Base-by-base conservation (phyloP, 53 echinoderm and acorn worm genomes). In the Zoroaster sp. region DNA sequence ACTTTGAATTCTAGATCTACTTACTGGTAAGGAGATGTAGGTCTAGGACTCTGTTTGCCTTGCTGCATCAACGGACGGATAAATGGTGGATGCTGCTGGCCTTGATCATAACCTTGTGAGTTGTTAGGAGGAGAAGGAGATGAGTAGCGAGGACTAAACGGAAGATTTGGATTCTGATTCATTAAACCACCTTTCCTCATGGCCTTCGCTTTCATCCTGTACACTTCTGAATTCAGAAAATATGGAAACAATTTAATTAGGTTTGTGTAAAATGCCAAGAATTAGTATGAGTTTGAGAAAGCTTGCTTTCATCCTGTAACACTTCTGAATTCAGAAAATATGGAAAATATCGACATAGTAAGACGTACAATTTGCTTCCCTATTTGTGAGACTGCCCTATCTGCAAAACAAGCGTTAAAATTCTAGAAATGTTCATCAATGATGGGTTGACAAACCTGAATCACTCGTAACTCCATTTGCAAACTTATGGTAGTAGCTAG, bases 401-500 rank as follows among this genome's bases (percentile, higher is more conserved):
- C n/a, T n/a, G n/a, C n/a, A n/a, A n/a, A n/a, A n/a, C n/a, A n/a
- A n/a, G n/a, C n/a, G n/a, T n/a, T n/a, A n/a, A n/a, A n/a, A n/a
- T n/a, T n/a, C n/a, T n/a, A n/a, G n/a, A n/a, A n/a, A n/a, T n/a
- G n/a, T n/a, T n/a, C n/a, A n/a, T n/a, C n/a, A n/a, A n/a, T n/a
- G n/a, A n/a, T n/a, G n/a, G n/a, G n/a, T 59, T 63, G 14, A 39
- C 69, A 12, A 18, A 82, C 82, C 72, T 74, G 59, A 66, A 0
- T 92, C 89, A 14, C 40, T 75, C 21, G 68, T 20, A 32, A 91
- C 73, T 13, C 92, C 92, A 51, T 92, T 83, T 21, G 69, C 8
- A 52, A 73, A 94, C 69, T 96, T 96, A 83, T 95, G 96, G 73
- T 93, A 91, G 76, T 94, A 95, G 35, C 93, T 93, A 0, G 89